phyloP scores from a whole-genome alignment of 2,888 invertebrate genomes.

The Podabrus alpinus region DNA sequence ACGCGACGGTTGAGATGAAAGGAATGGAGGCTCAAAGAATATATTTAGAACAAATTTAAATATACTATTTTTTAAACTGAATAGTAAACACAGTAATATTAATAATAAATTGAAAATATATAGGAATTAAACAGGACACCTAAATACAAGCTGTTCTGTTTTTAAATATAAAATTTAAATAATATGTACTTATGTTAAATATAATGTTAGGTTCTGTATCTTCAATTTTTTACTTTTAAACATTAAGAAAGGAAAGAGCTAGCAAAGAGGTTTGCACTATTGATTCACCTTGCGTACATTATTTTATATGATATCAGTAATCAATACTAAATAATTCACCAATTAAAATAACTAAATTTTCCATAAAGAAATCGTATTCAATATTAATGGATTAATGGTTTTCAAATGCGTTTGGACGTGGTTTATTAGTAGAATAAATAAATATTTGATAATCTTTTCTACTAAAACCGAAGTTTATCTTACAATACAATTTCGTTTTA shows the following conservation, averaged over 20 bases:
- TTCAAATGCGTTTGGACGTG: neutral
- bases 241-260: neutral
- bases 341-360: neutral
- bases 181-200: no score
- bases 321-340: neutral
- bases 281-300: neutral
- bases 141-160: no score
- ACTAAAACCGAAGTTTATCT: neutral
- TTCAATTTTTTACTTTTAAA: no score
- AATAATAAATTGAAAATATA: no score
- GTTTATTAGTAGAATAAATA: neutral
- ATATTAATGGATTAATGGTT: neutral
- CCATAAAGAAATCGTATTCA: neutral
- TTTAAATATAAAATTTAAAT: no score
- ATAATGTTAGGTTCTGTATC: no score
- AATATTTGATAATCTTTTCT: neutral
- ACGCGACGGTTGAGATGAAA: no score
- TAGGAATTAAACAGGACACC: no score
- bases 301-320: neutral
- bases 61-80: no score
- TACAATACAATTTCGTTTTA: neutral
- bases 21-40: no score
- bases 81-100: no score
- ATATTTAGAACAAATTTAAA: no score
- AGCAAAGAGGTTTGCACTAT: neutral